These are phyloP conservation scores for Drosophila tsacasi DNA, from an alignment of 1,140 invertebrate genomes.

Conservation along the genomic window DNA sequence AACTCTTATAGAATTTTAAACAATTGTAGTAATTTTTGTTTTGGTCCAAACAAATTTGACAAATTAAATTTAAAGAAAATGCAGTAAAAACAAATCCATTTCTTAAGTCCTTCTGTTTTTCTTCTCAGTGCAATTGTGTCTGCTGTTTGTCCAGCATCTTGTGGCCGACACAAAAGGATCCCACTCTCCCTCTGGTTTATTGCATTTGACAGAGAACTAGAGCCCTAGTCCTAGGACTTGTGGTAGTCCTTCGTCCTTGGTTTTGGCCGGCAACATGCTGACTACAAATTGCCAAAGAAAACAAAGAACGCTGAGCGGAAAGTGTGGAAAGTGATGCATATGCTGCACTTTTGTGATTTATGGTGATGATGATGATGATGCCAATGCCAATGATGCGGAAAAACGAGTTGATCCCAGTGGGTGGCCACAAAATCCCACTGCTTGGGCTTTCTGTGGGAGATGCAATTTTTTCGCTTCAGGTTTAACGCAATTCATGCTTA, in stretches of 20 bases:
- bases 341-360: conserved; percentile 79
- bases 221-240: conserved; percentile 7
- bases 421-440: conserved; percentile 9
- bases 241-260: conserved; percentile 11
- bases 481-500: conserved; percentile 41
- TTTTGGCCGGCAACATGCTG: conserved; percentile 20
- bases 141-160: conserved; percentile 40
- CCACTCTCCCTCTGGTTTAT: conserved; percentile 50
- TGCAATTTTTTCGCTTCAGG: conserved; percentile 35
- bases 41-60: too few species aligned
- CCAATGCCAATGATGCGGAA: conserved; percentile 41
- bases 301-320: conserved; percentile 56
- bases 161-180: conserved; percentile 28
- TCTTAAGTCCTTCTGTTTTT: not conserved
- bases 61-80: not conserved
- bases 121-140: conserved; percentile 6
- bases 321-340: conserved; percentile 75
- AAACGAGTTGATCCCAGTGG: conserved; percentile 18
- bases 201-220: conserved; percentile 70
- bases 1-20: too few species aligned
- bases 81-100: too few species aligned
- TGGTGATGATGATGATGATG: conserved; percentile 71
- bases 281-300: conserved; percentile 51
- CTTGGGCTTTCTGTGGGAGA: not conserved
- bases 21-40: too few species aligned